Conservation (phyloP, 2,113 vertebrate species). For the Phyllostomus hastatus region DNA sequence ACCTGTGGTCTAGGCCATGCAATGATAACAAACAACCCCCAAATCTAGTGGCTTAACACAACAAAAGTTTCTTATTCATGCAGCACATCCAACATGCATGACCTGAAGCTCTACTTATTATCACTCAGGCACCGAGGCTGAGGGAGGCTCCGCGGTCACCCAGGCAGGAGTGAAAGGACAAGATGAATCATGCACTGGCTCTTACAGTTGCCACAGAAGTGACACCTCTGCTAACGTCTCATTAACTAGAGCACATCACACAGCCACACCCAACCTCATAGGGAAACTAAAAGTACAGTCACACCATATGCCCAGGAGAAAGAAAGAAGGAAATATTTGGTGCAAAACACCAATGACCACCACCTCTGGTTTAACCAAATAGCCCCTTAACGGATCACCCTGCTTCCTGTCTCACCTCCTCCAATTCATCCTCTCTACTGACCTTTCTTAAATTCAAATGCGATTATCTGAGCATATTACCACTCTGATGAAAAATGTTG, state of each 20-base stretch:
- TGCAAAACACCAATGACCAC: not conserved
- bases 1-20: not conserved
- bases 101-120: not conserved
- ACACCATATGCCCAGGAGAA: not conserved
- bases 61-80: not conserved
- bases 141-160: not conserved
- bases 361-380: not conserved
- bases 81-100: not conserved
- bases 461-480: not conserved
- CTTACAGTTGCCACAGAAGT: not conserved
- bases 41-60: not conserved
- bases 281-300: not conserved
- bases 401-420: not conserved
- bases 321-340: not conserved
- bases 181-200: not conserved
- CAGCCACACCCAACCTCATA: not conserved
- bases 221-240: not conserved
- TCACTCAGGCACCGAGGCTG: not conserved
- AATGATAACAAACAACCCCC: not conserved
- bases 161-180: not conserved
- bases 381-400: no score
- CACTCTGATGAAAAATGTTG: not conserved
- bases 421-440: not conserved
- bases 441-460: not conserved
- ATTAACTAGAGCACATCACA: not conserved